These are phyloP conservation scores for Fregata magnificens DNA, from an alignment of 2,113 vertebrate species.

Conservation along the genomic window DNA sequence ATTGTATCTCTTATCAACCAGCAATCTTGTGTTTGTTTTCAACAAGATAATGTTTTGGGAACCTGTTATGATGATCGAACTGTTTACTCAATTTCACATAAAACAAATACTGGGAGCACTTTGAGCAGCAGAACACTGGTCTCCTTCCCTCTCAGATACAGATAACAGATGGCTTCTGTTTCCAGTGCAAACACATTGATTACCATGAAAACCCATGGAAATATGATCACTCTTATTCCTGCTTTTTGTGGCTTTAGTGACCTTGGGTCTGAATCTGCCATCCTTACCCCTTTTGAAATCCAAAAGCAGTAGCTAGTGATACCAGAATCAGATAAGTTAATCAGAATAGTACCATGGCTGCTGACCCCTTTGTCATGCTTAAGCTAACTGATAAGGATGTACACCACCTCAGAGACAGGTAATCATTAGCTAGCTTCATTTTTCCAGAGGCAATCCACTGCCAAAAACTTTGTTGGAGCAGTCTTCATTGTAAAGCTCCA, in stretches of 20 bases:
- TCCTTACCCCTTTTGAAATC: neutral
- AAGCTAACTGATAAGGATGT: neutral
- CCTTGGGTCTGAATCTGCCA: neutral
- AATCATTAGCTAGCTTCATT: constrained; percentile 22
- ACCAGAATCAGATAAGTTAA: neutral
- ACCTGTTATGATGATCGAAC: neutral
- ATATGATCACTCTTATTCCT: neutral
- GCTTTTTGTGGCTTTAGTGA: neutral
- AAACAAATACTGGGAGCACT: neutral
- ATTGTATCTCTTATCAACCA: neutral
- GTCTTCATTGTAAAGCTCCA: neutral
- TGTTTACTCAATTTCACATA: neutral
- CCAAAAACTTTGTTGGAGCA: neutral
- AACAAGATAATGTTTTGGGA: neutral
- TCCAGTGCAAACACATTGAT: neutral
- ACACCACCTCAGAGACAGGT: neutral
- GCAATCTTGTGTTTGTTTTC: neutral
- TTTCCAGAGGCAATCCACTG: neutral
- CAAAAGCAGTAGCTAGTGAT: neutral
- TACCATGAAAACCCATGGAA: neutral
- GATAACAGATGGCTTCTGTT: neutral
- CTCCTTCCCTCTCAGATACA: neutral
- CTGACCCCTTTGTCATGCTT: neutral
- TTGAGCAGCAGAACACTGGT: neutral
- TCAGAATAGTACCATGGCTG: neutral